Evolutionary conservation across 2,797 vertebrate species (phyloP), one percentile per base, ranked within the genome.

Genomic region (Melopsittacus undulatus): DNA sequence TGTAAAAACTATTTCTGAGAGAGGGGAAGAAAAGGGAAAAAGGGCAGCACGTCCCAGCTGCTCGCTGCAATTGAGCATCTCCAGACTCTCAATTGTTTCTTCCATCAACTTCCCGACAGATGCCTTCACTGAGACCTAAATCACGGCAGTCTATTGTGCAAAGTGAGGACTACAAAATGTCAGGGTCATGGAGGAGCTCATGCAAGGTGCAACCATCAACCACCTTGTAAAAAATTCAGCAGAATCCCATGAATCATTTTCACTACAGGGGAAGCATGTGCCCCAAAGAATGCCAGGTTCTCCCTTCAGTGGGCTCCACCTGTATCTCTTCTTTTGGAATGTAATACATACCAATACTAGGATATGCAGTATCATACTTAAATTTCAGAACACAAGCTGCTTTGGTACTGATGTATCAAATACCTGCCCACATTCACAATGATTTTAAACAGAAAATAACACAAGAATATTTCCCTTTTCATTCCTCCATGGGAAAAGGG

Each of bases 341-440:
- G 21, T 2, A 45, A 45, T 4, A 13, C 3, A 10, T 2, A 5
- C 17, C 26, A 34, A 61, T 10, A 20, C 0, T 7, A 26, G 26
- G 66, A 51, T 24, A 30, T 0, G 5, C 34, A 8, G 2, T 3
- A 30, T 5, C 54, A 42, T 3, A 4, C 30, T 30, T 3, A 19
- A 77, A 16, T 29, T 54, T 9, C 29, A 22, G 29, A 43, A 36
- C 56, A 61, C 27, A 23, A 40, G 48, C 43, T 8, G 19, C 36
- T 52, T 15, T 34, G n/a, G 57, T 23, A 24, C n/a, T 5, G 7
- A 62, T 20, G 17, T 9, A 59, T 59, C 57, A 59, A 59, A 6
- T 5, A 40, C 46, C 23, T 30, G 21, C 1, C 1, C 52, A 49
- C 8, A 32, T 4, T 11, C 2, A 0, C 34, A 43, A 15, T 8